Evolutionary conservation across 1,140 invertebrate species (phyloP), one percentile per base, ranked within the genome.

Genomic region (Saccostrea glomerata): DNA sequence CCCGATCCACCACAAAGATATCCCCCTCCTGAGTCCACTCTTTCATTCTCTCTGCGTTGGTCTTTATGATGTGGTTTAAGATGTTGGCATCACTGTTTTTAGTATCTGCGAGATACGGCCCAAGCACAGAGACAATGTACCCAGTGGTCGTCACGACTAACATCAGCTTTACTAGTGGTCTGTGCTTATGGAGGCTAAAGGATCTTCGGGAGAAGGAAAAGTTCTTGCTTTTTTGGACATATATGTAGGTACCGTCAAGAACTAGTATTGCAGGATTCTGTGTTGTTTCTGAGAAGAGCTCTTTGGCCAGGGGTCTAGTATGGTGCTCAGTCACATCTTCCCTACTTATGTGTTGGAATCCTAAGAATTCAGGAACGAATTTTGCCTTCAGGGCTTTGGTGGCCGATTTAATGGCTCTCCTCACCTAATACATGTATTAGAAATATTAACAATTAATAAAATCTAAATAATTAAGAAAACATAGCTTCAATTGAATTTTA

Each of bases 161-260:
- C 85, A 86, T 70, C 6, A 36, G 85, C 55, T 86, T 86, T 7
- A 86, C 66, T 25, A 86, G 25, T 20, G 85, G 63, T 40, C 63
- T 66, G 30, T 86, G 30, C 30, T 36, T 36, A 36, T 36, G 85
- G 17, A 86, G 23, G 40, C 85, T 70, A 13, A 20, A 84, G 11
- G 83, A 82, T 40, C 60, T 9, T 36, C 88, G 23, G 30, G 86
- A 85, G 47, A 89, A 89, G 11, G 70, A 58, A 84, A 84, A 89
- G 47, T 86, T 86, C 11, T 36, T 36, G 36, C 77, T 84, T 89
- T 89, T 89, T 25, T 89, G 77, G 7, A 89, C 84, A 77, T 84
- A 89, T 2, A 89, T 86, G 36, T 89, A 89, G 0, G 88, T 89
- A 15, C 85, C 85, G 40, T 89, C 85, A 0, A 89, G 47, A 2